A percentile compares a stretch with the other conserved stretches of the same genome.
Conservation (phyloP, 2,888 invertebrate genomes). For the Disparrhopalites patrizii region DNA sequence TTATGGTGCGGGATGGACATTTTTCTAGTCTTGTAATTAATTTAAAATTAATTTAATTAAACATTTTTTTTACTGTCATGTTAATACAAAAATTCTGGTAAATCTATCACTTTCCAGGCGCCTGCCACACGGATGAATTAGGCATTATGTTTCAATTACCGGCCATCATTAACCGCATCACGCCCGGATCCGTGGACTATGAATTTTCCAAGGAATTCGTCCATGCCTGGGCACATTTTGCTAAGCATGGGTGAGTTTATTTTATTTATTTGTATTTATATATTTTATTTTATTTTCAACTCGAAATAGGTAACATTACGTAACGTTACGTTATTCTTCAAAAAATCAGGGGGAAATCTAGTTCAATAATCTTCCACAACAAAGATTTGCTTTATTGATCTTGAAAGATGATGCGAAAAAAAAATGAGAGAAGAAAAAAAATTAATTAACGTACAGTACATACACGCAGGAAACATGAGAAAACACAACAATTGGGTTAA, state of each 20-base stretch:
- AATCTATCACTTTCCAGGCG: no score
- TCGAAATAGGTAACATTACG: no score
- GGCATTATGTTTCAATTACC: conserved; percentile 29
- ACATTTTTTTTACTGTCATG: background rate
- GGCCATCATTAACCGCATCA: conserved; percentile 20
- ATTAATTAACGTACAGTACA: no score
- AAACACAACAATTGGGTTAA: no score
- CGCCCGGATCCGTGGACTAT: conserved; percentile 30
- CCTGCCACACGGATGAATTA: conserved; percentile 28
- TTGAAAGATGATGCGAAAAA: no score
- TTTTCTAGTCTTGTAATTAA: conserved; percentile 24
- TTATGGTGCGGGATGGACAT: conserved; percentile 13
- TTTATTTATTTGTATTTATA: conserved; percentile 1
- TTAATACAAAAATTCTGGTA: background rate
- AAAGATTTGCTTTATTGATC: no score
- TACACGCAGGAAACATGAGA: no score
- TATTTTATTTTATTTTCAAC: no score
- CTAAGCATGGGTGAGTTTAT: background rate
- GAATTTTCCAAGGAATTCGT: conserved; percentile 33
- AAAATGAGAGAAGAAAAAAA: no score
- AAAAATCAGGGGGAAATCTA: no score
- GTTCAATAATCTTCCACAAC: no score
- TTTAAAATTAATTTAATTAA: background rate
- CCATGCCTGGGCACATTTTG: conserved; percentile 32
- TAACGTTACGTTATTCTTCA: no score